These are phyloP conservation scores for Sylvia atricapilla DNA, from an alignment of 2,113 vertebrate genomes.

Conservation along the genomic window DNA sequence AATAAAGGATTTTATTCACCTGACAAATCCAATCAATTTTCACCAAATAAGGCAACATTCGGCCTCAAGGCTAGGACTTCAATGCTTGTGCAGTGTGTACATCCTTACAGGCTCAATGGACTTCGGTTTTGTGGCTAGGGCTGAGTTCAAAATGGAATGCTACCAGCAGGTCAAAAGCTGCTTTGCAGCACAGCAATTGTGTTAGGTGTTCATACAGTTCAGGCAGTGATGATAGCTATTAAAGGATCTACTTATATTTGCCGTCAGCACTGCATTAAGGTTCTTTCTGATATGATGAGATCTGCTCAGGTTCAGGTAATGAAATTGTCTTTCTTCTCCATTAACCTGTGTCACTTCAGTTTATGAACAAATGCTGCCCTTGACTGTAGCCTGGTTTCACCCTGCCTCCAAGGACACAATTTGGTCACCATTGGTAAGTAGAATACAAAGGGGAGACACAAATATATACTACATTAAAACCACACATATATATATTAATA, in stretches of 20 bases:
- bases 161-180: not conserved
- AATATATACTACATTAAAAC: not conserved
- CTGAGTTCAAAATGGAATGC: not conserved
- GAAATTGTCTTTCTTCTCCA: slow-evolving; percentile 15
- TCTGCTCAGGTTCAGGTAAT: not conserved
- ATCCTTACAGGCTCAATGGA: not conserved
- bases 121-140: not conserved
- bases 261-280: not conserved
- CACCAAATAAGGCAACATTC: slow-evolving; percentile 4
- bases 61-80: slow-evolving; percentile 1
- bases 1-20: slow-evolving; percentile 56
- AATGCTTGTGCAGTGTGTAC: not conserved
- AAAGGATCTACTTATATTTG: not conserved
- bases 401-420: not conserved
- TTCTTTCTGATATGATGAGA: not conserved
- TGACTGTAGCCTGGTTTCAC: not conserved
- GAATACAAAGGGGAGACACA: not conserved
- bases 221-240: not conserved
- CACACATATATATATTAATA: not conserved
- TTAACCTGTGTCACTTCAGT: not conserved
- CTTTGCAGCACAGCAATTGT: not conserved
- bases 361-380: not conserved
- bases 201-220: not conserved
- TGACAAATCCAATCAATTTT: slow-evolving; percentile 60
- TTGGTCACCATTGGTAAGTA: not conserved